Base-by-base conservation (phyloP, 2,888 invertebrate species). In the Apotomis betuletana region DNA sequence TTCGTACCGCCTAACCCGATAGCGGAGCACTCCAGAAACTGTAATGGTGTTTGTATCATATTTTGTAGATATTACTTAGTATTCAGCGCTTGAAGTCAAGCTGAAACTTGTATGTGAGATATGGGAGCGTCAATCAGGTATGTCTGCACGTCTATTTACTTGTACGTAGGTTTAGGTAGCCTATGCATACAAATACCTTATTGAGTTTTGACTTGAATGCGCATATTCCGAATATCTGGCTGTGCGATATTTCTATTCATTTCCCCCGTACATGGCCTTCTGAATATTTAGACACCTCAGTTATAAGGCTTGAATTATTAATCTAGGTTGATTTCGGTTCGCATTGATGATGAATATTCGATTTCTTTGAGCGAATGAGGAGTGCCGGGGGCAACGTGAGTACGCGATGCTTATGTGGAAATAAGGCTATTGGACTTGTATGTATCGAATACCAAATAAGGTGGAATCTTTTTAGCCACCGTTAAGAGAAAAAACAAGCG, bases 121-220 rank as follows among this genome's bases (percentile, higher is more conserved):
- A 57, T 67, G 60, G 38, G 51, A 58, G 51, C 49, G 49, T 67
- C 71, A 71, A 71, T 67, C 71, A 62, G 27, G 38, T 60, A 49
- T 55, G 12, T 55, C n/a, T 61, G 59, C 46, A 60, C 15, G 13
- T 72, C 46, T 64, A 68, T 72, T 51, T 64, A 68, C 78, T 79
- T 69, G 74, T 77, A 77, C 78, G 77, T 78, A 77, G 77, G 75
- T 77, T 75, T 78, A 78, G 73, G 75, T 76, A 67, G 61, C 70
- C 79, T 77, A 81, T 83, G 82, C 83, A 85, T 83, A 85, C 77
- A 75, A 82, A 83, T 80, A 73, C 69, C 61, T 70, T 51, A 58
- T 51, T 57, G 27, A 44, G 44, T 54, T 44, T 71, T 57, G 67
- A 49, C 61, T 38, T 65, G 46, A 65, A 69, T 57, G 36, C 54